These are phyloP conservation scores for Branchipolynoe longqiensis DNA, from an alignment of 2,888 invertebrate genomes.

Conservation along the genomic window DNA sequence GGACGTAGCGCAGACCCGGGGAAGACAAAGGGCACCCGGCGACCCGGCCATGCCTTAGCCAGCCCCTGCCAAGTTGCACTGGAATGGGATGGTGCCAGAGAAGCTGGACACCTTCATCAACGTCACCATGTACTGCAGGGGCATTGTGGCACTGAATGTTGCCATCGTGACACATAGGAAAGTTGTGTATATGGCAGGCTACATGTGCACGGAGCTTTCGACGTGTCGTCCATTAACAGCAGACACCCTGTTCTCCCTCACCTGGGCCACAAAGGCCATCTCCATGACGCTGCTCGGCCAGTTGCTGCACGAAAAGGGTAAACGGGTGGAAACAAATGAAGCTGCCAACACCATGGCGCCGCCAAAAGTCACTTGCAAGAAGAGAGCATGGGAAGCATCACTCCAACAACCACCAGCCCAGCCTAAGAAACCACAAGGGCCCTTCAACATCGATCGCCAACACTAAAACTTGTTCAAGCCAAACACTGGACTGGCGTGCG, in stretches of 20 bases:
- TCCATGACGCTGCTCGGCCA: conserved; percentile 57
- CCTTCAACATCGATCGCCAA: no score
- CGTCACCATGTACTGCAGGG: conserved; percentile 50
- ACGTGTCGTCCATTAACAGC: conserved; percentile 8
- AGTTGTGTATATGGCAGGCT: conserved; percentile 35
- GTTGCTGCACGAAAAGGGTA: conserved; percentile 59
- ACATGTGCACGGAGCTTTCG: conserved; percentile 26
- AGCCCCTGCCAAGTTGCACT: neutral
- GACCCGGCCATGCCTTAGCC: neutral
- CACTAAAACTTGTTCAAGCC: no score
- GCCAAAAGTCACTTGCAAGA: no score
- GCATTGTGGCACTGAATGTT: conserved; percentile 47
- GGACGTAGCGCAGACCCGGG: neutral
- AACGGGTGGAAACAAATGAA: no score
- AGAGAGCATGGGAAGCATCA: no score
- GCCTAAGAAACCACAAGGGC: no score
- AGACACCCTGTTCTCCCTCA: conserved; percentile 52
- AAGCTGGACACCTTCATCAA: conserved; percentile 56
- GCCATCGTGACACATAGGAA: conserved; percentile 34
- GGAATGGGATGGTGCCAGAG: conserved; percentile 23
- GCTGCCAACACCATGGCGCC: no score
- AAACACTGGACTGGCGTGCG: no score
- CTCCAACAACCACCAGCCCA: no score
- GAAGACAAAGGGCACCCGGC: neutral
- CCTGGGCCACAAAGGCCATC: conserved; percentile 60